Base-by-base conservation (phyloP, 2,797 vertebrate genomes). In the Coccyzus lansbergi region DNA sequence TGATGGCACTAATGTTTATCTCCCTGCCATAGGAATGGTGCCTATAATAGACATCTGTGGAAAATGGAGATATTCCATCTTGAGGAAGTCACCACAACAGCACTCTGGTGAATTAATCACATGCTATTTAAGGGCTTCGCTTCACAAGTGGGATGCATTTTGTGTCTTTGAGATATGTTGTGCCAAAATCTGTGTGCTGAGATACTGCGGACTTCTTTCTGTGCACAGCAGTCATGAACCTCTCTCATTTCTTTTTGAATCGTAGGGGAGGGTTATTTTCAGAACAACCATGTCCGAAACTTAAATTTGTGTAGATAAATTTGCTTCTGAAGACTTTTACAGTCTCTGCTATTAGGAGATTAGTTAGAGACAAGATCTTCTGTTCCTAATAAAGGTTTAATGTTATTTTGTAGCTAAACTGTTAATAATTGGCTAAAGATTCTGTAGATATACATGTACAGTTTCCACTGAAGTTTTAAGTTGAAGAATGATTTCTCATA, bases 201-300 rank as follows among this genome's bases (percentile, higher is more conserved):
- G 65, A 20, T 29, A 42, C 33, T 65, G 46, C 16, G 70, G 74
- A 7, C 59, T 78, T 31, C 86, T 59, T 78, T 92, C 62, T 65
- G 20, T 15, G 79, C 79, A 81, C 75, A 74, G 36, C 71, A 77
- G 56, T 83, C 74, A 62, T 64, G 82, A 95, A 65, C 82, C 53
- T 72, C 64, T 34, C 88, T 78, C 87, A 79, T 93, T 95, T 94
- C 48, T 64, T 93, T 96, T 93, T 76, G 89, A 95, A 92, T 96
- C 71, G 49, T 40, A 36, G 48, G 68, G 75, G 77, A 94, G 72
- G 81, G 89, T 93, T 93, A 91, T 93, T 97, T 94, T 90, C 89
- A 65, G 90, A 96, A 88, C 81, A 93, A 94, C 90, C 75, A 78
- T 69, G 58, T 85, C 55, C 90, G 92, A 88, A 94, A 95, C 93